These are phyloP conservation scores for Melanotaenia maccullochi DNA, from an alignment of 2,797 vertebrate species.

Conservation along the genomic window DNA sequence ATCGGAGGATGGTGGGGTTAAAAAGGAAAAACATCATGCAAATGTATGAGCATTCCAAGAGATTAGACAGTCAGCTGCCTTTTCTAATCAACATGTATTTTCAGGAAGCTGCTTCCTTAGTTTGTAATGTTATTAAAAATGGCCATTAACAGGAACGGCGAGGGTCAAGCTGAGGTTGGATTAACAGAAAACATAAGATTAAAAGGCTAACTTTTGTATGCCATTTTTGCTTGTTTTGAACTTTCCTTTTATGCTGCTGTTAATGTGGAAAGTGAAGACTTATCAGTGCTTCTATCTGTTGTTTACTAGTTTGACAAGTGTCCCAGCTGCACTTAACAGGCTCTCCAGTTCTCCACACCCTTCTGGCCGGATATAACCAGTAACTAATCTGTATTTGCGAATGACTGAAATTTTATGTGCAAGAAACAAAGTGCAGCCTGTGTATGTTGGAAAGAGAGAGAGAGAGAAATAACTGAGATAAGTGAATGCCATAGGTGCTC, in stretches of 20 bases:
- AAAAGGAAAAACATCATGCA: not conserved
- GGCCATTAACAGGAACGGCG: not conserved
- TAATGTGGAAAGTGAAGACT: slow-evolving; percentile 10
- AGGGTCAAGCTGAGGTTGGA: not conserved
- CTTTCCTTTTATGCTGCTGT: slow-evolving; percentile 24
- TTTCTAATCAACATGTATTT: not conserved
- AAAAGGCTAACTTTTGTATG: not conserved
- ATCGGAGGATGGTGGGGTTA: not conserved
- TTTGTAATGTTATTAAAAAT: not conserved
- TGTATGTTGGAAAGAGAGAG: slow-evolving; percentile 35
- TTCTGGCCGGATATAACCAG: slow-evolving; percentile 59
- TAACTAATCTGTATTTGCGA: slow-evolving; percentile 34
- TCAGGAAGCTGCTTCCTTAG: not conserved
- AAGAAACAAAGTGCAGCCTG: slow-evolving; percentile 62
- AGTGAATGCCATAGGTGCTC: slow-evolving; percentile 42
- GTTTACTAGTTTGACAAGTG: slow-evolving; percentile 65
- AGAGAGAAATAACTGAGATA: slow-evolving; percentile 38
- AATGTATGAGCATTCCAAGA: not conserved
- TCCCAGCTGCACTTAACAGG: slow-evolving; percentile 58
- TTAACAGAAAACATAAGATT: not conserved
- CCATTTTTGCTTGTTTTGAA: slow-evolving; percentile 1
- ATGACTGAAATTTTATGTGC: slow-evolving; percentile 51
- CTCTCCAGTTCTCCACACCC: slow-evolving; percentile 60
- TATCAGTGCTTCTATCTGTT: slow-evolving; percentile 32
- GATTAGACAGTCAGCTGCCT: not conserved